Conservation (phyloP, 1,140 invertebrate genomes). For the Drosophila nasuta region DNA sequence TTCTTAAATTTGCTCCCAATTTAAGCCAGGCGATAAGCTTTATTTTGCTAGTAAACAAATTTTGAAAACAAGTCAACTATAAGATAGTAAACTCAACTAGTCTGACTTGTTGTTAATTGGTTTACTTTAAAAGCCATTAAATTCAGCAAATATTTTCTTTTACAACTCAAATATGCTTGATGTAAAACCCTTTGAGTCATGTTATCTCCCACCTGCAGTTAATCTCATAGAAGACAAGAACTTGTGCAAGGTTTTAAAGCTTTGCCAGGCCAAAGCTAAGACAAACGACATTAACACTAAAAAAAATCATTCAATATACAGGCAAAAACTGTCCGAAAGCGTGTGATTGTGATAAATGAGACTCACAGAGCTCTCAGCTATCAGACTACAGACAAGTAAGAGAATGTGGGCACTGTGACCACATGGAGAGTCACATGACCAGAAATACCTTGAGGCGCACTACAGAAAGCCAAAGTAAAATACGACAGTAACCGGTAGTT, state of each 20-base stretch:
- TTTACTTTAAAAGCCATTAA: neutral
- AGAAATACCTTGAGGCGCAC: conserved; percentile 31
- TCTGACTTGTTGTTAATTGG: neutral
- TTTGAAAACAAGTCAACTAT: too few species aligned
- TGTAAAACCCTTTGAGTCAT: neutral
- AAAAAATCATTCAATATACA: conserved; percentile 52
- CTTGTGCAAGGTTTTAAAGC: conserved; percentile 13
- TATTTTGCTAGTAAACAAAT: too few species aligned
- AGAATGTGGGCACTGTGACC: conserved; percentile 5
- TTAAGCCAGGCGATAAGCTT: too few species aligned
- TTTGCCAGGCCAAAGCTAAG: conserved; percentile 20
- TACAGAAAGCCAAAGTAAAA: conserved; percentile 51
- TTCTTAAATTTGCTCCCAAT: too few species aligned
- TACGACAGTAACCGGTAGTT: conserved; percentile 57
- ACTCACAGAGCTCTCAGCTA: conserved; percentile 18
- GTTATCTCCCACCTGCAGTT: neutral
- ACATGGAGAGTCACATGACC: conserved; percentile 24
- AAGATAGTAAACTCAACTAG: neutral
- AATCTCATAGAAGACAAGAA: neutral
- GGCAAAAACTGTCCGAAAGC: conserved; percentile 57
- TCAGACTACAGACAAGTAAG: conserved; percentile 14
- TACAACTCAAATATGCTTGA: neutral
- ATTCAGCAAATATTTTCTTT: neutral
- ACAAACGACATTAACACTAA: conserved; percentile 28
- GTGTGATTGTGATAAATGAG: conserved; percentile 74